Evolutionary conservation across 64 coral and sea anemone species (phyloP), one percentile per base, ranked within the genome.

Genomic region (Stichodactyla mertensii): DNA sequence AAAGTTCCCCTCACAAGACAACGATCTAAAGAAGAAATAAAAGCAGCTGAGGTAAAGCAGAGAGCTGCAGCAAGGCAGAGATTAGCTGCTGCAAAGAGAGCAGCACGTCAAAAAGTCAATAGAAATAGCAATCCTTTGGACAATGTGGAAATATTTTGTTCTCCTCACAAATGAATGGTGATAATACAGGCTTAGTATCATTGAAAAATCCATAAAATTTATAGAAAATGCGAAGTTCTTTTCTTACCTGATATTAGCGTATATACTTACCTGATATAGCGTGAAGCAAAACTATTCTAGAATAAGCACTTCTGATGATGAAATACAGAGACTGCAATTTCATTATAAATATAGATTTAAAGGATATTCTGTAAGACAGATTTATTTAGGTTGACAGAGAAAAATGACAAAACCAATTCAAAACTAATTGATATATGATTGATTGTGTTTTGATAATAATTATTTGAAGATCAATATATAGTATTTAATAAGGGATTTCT

Each of bases 141-240:
- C 74, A 66, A 92, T 90, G 94, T 97, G 55, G 94, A 97, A 83
- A 97, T 97, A 79, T 97, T 88, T 89, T 97, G 91, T 79, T 97
- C 94, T 57, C 94, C 94, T 10, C 91, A 97, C 45, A 97, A 97
- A 83, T 97, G 71, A 95, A 84, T 69, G 52, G 14, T 23, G 52
- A 54, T n/a, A 9, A 15, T 22, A 91, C 24, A 85, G 54, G 51
- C 22, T 58, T 31, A 31, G 28, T 31, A 86, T 56, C 59, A 91
- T 66, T 77, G 55, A 54, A 77, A 85, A 26, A 81, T 82, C 58
- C 54, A 86, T 16, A n/a, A 91, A 80, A 91, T 86, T 91, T 67
- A 86, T 91, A 52, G 55, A 78, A 90, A 10, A 89, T 52, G 16
- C 52, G 55, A 77, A 54, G 11, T 5, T 12, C 23, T 55, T 5